A percentile compares a stretch with the other conserved stretches of the same genome.
phyloP scores from a whole-genome alignment of 2,113 vertebrate genomes.

The Microcebus lehilahytsara region DNA sequence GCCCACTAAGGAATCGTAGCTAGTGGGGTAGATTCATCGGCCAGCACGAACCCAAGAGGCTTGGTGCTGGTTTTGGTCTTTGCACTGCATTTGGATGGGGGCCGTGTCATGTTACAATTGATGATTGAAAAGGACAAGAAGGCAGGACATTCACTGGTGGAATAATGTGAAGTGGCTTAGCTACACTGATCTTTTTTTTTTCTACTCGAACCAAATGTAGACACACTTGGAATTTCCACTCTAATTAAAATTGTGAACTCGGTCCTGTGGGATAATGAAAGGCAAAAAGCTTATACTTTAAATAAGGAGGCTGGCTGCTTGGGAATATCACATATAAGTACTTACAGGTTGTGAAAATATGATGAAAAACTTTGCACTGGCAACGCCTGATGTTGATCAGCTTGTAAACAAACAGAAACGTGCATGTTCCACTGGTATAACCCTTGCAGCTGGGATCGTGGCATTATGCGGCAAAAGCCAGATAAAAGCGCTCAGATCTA shows the following conservation, averaged over 20 bases:
- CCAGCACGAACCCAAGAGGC: not conserved
- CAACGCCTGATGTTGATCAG: not conserved
- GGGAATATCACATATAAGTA: not conserved
- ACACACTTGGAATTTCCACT: not conserved
- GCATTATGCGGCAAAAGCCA: not conserved
- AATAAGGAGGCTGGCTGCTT: slow-evolving; percentile 20
- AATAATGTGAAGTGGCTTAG: no score
- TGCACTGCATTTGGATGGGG: not conserved
- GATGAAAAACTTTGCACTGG: not conserved
- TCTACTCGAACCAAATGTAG: not conserved
- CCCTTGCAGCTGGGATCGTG: rapidly evolving
- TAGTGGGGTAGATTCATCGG: not conserved
- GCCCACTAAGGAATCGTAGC: slow-evolving; percentile 22
- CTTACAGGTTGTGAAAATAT: not conserved
- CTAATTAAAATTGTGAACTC: slow-evolving; percentile 24
- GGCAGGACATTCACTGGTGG: not conserved
- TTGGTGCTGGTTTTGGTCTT: not conserved
- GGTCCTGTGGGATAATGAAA: not conserved
- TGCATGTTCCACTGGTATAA: rapidly evolving
- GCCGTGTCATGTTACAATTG: rapidly evolving
- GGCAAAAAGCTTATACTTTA: slow-evolving; percentile 17
- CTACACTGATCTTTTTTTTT: not conserved
- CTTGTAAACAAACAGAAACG: not conserved
- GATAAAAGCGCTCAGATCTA: rapidly evolving
- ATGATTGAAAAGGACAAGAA: not conserved